These are phyloP conservation scores for Dolichotis patagonum DNA, from an alignment of 2,113 vertebrate genomes.

Conservation along the genomic window DNA sequence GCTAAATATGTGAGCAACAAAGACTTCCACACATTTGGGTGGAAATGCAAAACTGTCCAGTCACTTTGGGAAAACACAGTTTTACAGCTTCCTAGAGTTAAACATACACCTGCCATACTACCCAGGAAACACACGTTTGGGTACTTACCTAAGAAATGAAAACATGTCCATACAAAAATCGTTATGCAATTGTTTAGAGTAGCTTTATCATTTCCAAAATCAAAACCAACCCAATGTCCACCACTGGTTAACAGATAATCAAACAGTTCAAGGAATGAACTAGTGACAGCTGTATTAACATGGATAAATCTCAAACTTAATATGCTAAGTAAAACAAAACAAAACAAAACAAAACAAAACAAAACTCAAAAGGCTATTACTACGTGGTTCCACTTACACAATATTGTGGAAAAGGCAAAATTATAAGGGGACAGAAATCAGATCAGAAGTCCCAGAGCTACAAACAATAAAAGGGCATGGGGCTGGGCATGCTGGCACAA, in stretches of 20 bases:
- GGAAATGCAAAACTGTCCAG: background rate
- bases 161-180: constrained; percentile 21
- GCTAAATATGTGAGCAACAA: background rate
- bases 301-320: background rate
- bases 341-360: background rate
- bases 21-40: background rate
- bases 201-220: background rate
- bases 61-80: background rate
- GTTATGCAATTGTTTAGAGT: background rate
- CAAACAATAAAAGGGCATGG: background rate
- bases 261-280: constrained; percentile 10
- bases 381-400: background rate
- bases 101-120: background rate
- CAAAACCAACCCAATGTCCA: background rate
- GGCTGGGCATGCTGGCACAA: background rate
- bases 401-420: constrained; percentile 11
- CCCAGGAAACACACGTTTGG: background rate
- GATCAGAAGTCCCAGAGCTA: background rate
- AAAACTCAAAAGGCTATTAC: background rate
- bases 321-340: background rate
- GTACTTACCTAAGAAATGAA: constrained; percentile 6
- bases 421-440: background rate
- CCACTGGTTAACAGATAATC: background rate
- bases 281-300: background rate
- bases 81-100: background rate